These are phyloP conservation scores for Hyphantria cunea DNA, from an alignment of 1,140 invertebrate species.

Conservation along the genomic window DNA sequence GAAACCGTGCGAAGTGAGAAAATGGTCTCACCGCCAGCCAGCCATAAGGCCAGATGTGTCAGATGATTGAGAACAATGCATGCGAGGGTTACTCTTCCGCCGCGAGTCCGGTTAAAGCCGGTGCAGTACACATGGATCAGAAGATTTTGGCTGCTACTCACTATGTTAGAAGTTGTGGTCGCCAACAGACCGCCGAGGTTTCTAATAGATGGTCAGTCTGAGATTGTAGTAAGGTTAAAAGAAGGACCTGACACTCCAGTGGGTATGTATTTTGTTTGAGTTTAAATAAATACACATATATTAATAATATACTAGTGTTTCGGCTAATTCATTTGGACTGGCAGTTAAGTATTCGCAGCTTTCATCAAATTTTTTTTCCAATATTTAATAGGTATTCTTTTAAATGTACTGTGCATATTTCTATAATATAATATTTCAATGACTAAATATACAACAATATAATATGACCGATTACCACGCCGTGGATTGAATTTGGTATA, in stretches of 20 bases:
- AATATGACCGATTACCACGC: too few species aligned
- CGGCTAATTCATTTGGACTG: too few species aligned
- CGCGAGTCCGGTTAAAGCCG: conserved; percentile 66
- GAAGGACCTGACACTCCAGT: conserved; percentile 93
- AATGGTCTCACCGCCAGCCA: conserved; percentile 65
- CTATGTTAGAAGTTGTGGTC: conserved; percentile 43
- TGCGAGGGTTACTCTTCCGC: conserved; percentile 43
- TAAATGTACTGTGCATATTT: too few species aligned
- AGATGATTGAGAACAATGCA: conserved; percentile 66
- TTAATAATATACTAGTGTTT: too few species aligned
- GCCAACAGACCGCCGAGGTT: conserved; percentile 91
- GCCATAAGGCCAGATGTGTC: conserved; percentile 57
- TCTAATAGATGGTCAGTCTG: conserved; percentile 92
- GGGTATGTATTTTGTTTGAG: conserved; percentile 82
- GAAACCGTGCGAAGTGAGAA: conserved; percentile 75
- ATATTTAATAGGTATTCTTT: too few species aligned
- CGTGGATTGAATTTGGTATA: too few species aligned
- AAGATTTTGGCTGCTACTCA: conserved; percentile 40
- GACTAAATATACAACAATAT: too few species aligned
- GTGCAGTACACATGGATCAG: conserved; percentile 33
- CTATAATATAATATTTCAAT: too few species aligned
- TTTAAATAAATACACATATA: not conserved
- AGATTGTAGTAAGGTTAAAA: conserved; percentile 93
- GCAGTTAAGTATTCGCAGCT: too few species aligned
- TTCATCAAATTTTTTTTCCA: too few species aligned